phyloP scores from a whole-genome alignment of 2,113 vertebrate species.

The Cyphomyrus plagiostoma region DNA sequence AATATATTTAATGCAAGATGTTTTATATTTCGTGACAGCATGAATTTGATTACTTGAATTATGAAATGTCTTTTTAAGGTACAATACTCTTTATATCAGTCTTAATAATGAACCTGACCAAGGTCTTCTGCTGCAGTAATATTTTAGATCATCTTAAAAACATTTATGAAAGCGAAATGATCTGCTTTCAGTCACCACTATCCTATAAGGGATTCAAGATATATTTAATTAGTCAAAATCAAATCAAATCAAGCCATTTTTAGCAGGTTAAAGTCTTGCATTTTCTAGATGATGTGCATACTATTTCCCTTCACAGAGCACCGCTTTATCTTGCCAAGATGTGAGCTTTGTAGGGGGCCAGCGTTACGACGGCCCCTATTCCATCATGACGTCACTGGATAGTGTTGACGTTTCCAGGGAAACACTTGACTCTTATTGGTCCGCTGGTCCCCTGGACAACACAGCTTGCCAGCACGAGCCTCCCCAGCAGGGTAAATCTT shows the following conservation, averaged over 20 bases:
- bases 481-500: slow-evolving; percentile 48
- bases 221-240: background rate
- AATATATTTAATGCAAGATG: background rate
- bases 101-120: background rate
- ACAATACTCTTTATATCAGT: background rate
- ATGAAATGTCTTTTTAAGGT: background rate
- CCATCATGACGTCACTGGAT: slow-evolving; percentile 58
- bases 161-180: background rate
- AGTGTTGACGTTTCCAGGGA: slow-evolving; percentile 81
- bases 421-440: slow-evolving; percentile 74
- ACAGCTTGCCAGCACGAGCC: slow-evolving; percentile 50
- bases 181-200: background rate
- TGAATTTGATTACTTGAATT: background rate
- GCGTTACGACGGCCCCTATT: slow-evolving; percentile 54
- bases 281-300: background rate
- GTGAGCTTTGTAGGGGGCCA: slow-evolving; percentile 62
- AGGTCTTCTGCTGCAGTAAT: background rate
- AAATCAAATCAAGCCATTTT: background rate
- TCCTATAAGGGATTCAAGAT: background rate
- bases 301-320: slow-evolving; percentile 56
- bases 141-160: background rate
- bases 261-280: too few species aligned
- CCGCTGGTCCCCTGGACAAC: slow-evolving; percentile 61
- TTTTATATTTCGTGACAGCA: background rate
- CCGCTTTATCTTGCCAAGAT: slow-evolving; percentile 65